These are phyloP conservation scores for Sericinus montela DNA, from an alignment of 2,888 invertebrate genomes.

Conservation along the genomic window DNA sequence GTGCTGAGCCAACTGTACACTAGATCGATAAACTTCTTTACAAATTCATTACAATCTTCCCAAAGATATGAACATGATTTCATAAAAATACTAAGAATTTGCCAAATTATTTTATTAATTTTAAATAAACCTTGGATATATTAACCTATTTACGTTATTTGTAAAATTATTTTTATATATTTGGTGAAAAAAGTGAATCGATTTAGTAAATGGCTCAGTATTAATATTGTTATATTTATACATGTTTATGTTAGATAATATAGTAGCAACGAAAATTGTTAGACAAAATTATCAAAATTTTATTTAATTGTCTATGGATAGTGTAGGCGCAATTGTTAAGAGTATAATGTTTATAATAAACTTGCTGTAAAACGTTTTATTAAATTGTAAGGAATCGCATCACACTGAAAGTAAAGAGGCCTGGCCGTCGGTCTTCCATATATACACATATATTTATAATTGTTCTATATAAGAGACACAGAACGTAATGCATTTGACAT, in stretches of 20 bases:
- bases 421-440: constrained; percentile 25
- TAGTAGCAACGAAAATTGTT: no score
- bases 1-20: background rate
- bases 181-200: constrained; percentile 5
- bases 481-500: constrained; percentile 19
- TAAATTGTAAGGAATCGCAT: background rate
- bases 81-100: background rate
- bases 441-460: constrained; percentile 16
- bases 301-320: background rate
- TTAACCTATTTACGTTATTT: background rate
- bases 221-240: background rate
- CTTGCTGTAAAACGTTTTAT: background rate
- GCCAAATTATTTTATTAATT: constrained; percentile 1
- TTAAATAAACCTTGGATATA: background rate
- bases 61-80: constrained; percentile 3
- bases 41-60: background rate
- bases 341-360: background rate
- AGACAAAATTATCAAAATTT: no score
- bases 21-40: background rate
- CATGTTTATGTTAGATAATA: no score
- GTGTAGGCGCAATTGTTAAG: background rate
- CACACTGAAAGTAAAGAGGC: constrained; percentile 3
- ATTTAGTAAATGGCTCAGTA: constrained; percentile 5
- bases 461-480: constrained; percentile 21
- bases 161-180: background rate